Base-by-base conservation (phyloP, 2,888 invertebrate genomes). In the Rhodophaea formosa region DNA sequence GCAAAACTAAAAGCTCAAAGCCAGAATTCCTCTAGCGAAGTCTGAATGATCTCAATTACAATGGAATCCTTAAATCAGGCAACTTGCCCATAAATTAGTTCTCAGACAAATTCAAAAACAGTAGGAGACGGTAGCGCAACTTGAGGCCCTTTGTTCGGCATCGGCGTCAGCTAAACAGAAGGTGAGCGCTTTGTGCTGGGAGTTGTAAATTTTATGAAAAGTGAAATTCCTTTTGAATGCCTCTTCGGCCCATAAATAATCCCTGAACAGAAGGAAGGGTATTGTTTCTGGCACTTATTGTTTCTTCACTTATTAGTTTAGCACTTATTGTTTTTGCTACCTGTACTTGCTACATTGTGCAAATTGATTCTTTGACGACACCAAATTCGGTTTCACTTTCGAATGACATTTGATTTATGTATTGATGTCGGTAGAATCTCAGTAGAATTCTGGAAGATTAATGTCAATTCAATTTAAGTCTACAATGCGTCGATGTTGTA, bases 191-290 rank as follows among this genome's bases (percentile, higher is more conserved):
- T 91, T 88, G 89, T 88, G 80, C 78, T 68, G 68, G 71, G 74
- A 86, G 88, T 91, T 91, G 90, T 89, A 90, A 91, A 91, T 91
- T 91, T 89, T 88, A 86, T 88, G 90, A 91, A 91, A 91, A 91
- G 90, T 91, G 90, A 91, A 91, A 91, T 91, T 90, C 91, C 91
- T 89, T 88, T 88, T 86, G 88, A 91, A 89, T 81, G 78, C 86
- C 83, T 78, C 75, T 84, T 84, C 80, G 80, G 72, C 78, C 83
- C 88, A 91, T 91, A 91, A 89, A 89, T 89, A 86, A 88, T 83
- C 74, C 80, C 69, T 75, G 82, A 87, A 89, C 82, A 86, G 86
- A 76, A 82, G 82, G 80, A 84, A 77, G 78, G 84, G 82, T 76
- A 88, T 91, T 91, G 91, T 91, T 86, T 88, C 83, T 81, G 82